Conservation (phyloP, 2,797 vertebrate species). For the Huso huso region DNA sequence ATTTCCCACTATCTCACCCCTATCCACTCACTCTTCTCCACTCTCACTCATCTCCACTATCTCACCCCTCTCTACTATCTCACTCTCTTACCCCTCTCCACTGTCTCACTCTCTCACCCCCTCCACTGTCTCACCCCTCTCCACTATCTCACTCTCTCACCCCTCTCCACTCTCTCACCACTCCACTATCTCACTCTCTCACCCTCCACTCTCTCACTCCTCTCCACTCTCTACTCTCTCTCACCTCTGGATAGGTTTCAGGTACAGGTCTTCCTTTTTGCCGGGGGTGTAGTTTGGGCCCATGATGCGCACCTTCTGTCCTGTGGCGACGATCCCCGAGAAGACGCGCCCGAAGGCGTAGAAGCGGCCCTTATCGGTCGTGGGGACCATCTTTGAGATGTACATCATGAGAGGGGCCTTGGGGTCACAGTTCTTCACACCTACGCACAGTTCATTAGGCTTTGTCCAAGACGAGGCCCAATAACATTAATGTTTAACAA, state of each 20-base stretch:
- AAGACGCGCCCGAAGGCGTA: slow-evolving; percentile 39
- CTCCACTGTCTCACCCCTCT: no score
- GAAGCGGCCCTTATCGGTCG: slow-evolving; percentile 36
- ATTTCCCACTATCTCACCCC: no score
- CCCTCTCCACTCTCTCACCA: no score
- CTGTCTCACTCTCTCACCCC: no score
- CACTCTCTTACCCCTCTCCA: no score
- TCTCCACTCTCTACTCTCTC: background rate
- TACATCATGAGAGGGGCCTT: slow-evolving; percentile 38
- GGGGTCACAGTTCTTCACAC: slow-evolving; percentile 39
- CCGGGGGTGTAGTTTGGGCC: slow-evolving; percentile 37
- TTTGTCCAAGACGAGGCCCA: background rate
- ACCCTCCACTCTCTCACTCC: no score
- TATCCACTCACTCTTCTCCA: no score
- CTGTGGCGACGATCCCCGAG: slow-evolving; percentile 35
- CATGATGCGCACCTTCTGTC: slow-evolving; percentile 38
- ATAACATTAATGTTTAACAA: no score
- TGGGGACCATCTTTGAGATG: slow-evolving; percentile 42
- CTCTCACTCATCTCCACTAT: no score
- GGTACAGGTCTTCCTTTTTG: slow-evolving; percentile 41
- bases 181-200: no score
- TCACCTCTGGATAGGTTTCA: slow-evolving; percentile 41
- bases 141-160: no score
- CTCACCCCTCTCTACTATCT: no score
- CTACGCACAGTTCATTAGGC: slow-evolving; percentile 15